phyloP scores from a whole-genome alignment of 1,140 invertebrate genomes.

The Drosophila carrolli region DNA sequence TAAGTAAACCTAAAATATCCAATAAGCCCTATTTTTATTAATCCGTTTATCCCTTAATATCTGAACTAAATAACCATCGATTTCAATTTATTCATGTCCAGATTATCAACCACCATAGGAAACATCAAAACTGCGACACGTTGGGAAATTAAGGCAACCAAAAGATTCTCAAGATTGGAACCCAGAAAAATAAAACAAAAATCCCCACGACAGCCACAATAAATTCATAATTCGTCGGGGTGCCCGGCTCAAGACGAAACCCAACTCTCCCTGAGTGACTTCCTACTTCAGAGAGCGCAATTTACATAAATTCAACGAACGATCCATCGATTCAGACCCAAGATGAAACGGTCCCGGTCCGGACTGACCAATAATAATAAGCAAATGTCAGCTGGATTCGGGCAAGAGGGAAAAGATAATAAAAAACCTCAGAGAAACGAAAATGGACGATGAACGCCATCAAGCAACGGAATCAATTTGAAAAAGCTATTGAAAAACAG shows the following conservation, averaged over 20 bases:
- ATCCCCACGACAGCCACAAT: constrained; percentile 45
- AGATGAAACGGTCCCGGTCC: constrained; percentile 49
- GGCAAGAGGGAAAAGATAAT: constrained; percentile 25
- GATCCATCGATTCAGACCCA: constrained; percentile 27
- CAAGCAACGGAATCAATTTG: constrained; percentile 60
- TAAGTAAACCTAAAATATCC: background rate
- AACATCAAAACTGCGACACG: constrained; percentile 22
- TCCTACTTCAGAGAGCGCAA: constrained; percentile 51
- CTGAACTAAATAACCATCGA: background rate
- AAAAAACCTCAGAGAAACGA: constrained; percentile 17
- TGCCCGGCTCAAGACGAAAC: constrained; percentile 31
- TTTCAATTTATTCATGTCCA: constrained; percentile 28
- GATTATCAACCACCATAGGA: constrained; percentile 36
- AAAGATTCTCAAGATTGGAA: constrained; percentile 32
- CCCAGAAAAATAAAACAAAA: constrained; percentile 49
- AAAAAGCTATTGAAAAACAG: constrained; percentile 61
- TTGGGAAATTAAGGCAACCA: constrained; percentile 31
- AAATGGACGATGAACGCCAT: constrained; percentile 52
- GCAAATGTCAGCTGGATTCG: constrained; percentile 48
- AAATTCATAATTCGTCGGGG: constrained; percentile 61
- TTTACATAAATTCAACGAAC: constrained; percentile 56
- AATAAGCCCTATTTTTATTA: background rate
- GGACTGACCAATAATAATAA: constrained; percentile 45
- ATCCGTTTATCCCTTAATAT: background rate
- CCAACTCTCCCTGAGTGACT: constrained; percentile 43